Evolutionary conservation across 2,888 invertebrate species (phyloP).

Genomic region (Clistopyga incitator): DNA sequence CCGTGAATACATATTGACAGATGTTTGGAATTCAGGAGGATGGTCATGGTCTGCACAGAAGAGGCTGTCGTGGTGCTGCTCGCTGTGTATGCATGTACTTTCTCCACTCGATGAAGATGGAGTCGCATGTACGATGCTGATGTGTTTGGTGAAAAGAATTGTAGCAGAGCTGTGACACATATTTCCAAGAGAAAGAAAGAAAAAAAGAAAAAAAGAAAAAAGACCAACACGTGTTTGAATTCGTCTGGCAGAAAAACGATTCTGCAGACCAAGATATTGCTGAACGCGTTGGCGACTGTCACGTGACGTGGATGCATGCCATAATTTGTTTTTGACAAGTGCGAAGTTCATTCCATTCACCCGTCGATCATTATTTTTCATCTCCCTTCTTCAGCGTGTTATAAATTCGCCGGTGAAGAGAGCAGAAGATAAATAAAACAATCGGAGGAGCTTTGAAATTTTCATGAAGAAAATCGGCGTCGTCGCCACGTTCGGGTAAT

Average conservation of each 20-base stretch:
- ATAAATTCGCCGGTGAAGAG: conserved; percentile 9
- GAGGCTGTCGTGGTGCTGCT: not conserved
- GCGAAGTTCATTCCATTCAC: conserved; percentile 23
- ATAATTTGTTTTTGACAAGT: conserved; percentile 18
- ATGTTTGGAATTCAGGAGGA: conserved; percentile 10
- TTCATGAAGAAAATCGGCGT: conserved; percentile 64
- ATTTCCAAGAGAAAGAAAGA: conserved; percentile 10
- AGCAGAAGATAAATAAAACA: not conserved
- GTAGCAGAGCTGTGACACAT: conserved; percentile 6
- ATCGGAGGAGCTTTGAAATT: conserved; percentile 49
- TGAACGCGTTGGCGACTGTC: conserved; percentile 24
- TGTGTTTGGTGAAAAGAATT: not conserved
- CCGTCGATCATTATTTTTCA: not conserved
- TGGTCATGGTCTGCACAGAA: not conserved
- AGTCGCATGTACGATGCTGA: not conserved
- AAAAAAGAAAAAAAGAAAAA: too few species aligned
- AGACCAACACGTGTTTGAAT: conserved; percentile 16
- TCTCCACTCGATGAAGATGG: not conserved
- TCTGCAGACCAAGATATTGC: conserved; percentile 26
- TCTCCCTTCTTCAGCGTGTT: conserved; percentile 1
- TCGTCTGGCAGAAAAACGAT: conserved; percentile 31
- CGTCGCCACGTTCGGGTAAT: conserved; percentile 57
- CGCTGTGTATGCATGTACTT: not conserved
- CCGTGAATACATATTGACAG: not conserved
- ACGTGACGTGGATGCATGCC: conserved; percentile 39